A percentile compares a stretch with the other conserved stretches of the same genome.
Conservation (phyloP, 2,113 vertebrate genomes). For the Chitala chitala region DNA sequence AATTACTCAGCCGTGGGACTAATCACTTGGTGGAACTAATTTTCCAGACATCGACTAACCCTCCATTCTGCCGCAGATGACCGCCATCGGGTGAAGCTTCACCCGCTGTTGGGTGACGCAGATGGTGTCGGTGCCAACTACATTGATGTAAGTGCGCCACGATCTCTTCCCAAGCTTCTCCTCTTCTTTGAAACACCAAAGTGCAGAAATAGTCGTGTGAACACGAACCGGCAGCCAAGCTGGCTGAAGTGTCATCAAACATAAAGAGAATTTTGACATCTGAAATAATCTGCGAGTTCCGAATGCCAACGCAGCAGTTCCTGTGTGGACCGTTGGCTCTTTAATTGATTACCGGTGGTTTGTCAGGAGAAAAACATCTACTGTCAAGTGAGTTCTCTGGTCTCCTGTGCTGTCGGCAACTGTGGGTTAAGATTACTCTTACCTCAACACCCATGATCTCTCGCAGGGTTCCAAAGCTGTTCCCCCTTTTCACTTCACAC, state of each 20-base stretch:
- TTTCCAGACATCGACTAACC: not conserved
- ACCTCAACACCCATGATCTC: no score
- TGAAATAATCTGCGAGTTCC: no score
- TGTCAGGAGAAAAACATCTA: not conserved
- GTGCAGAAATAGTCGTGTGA: conserved; percentile 12
- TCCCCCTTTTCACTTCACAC: no score
- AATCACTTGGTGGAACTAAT: not conserved
- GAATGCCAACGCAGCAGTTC: no score
- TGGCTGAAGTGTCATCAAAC: no score
- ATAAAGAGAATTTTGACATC: no score
- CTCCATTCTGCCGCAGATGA: conserved; percentile 67
- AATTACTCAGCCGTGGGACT: not conserved
- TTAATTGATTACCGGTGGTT: not conserved
- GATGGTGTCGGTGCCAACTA: conserved; percentile 94
- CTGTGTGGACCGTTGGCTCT: not conserved
- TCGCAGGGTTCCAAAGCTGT: no score
- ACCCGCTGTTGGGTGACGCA: conserved; percentile 81
- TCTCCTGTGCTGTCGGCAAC: no score
- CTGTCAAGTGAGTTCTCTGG: no score
- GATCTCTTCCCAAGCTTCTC: not conserved
- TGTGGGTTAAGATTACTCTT: no score
- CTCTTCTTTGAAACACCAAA: conserved; percentile 36
- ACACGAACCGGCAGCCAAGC: not conserved
- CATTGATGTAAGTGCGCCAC: conserved; percentile 78
- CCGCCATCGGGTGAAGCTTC: conserved; percentile 84